phyloP scores from a whole-genome alignment of 2,113 vertebrate genomes.

The Petroica traversi region DNA sequence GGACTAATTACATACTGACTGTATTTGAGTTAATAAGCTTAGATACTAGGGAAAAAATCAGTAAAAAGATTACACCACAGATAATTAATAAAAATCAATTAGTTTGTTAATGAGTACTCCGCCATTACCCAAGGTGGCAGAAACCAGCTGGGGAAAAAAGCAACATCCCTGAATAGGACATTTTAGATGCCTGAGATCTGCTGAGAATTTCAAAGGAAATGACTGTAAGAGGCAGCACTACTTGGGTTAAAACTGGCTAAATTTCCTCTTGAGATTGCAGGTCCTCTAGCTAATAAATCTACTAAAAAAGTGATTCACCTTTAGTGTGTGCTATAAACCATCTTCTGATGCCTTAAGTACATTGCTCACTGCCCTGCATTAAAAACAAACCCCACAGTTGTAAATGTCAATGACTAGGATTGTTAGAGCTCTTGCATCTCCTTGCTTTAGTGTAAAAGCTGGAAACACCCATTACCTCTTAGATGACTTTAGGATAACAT shows the following conservation, averaged over 20 bases:
- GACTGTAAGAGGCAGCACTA: conserved; percentile 56
- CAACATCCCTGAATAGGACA: conserved; percentile 62
- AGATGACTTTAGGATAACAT: conserved; percentile 73
- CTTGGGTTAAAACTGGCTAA: conserved; percentile 76
- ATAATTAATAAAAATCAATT: conserved; percentile 88
- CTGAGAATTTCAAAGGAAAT: conserved; percentile 79
- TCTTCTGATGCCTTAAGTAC: conserved; percentile 78
- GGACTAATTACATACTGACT: conserved; percentile 65
- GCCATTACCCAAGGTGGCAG: conserved; percentile 73
- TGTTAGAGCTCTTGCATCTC: conserved; percentile 72
- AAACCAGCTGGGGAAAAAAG: conserved; percentile 58
- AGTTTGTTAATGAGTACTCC: conserved; percentile 81
- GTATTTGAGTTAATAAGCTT: conserved; percentile 77
- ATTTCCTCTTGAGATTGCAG: conserved; percentile 74
- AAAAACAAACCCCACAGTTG: conserved; percentile 80
- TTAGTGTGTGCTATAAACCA: conserved; percentile 77
- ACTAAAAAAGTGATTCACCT: conserved; percentile 80
- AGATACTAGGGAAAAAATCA: conserved; percentile 73
- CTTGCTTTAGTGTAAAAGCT: conserved; percentile 61
- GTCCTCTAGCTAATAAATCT: conserved; percentile 78
- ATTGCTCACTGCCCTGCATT: conserved; percentile 80
- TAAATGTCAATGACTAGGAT: conserved; percentile 82
- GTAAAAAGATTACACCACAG: conserved; percentile 73
- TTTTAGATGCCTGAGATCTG: conserved; percentile 63
- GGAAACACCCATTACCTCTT: conserved; percentile 72